A percentile compares a stretch with the other conserved stretches of the same genome.
These are phyloP conservation scores for Scomber colias DNA, from an alignment of 2,113 vertebrate species.

Conservation along the genomic window DNA sequence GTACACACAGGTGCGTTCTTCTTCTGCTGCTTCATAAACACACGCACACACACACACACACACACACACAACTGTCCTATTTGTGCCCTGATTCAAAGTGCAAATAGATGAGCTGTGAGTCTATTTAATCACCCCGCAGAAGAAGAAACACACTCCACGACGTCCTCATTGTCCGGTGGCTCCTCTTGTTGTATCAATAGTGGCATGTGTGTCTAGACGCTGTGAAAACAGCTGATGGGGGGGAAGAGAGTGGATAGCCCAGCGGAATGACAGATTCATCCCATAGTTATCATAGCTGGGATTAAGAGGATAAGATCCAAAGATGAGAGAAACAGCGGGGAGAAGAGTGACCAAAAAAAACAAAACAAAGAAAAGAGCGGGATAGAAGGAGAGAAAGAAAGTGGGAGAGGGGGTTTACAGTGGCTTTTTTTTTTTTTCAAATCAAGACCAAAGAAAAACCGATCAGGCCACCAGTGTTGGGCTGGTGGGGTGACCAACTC, in stretches of 20 bases:
- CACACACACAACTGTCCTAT: conserved; percentile 1
- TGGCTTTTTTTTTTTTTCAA: not conserved
- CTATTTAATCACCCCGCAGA: conserved; percentile 41
- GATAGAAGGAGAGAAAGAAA: conserved; percentile 20
- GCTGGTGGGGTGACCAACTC: conserved; percentile 16
- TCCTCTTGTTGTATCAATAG: conserved; percentile 71
- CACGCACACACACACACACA: not conserved
- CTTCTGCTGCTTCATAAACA: not conserved
- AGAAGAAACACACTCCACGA: conserved; percentile 47
- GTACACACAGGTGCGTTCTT: not conserved
- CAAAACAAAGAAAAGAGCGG: conserved; percentile 13
- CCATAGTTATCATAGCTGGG: conserved; percentile 71
- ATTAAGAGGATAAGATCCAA: conserved; percentile 63
- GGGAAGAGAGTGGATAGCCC: conserved; percentile 50
- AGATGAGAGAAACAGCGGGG: conserved; percentile 31
- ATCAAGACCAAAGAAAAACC: conserved; percentile 45
- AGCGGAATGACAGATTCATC: conserved; percentile 71
- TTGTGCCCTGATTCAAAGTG: conserved; percentile 19
- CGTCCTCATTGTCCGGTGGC: conserved; percentile 62
- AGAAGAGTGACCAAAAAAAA: conserved; percentile 39
- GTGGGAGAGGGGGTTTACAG: not conserved
- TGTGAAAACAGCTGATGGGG: conserved; percentile 77
- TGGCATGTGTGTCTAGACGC: conserved; percentile 81
- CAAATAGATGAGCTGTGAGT: conserved; percentile 24
- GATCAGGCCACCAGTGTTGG: conserved; percentile 21